phyloP scores from a whole-genome alignment of 2,113 vertebrate genomes.

The Parus major region DNA sequence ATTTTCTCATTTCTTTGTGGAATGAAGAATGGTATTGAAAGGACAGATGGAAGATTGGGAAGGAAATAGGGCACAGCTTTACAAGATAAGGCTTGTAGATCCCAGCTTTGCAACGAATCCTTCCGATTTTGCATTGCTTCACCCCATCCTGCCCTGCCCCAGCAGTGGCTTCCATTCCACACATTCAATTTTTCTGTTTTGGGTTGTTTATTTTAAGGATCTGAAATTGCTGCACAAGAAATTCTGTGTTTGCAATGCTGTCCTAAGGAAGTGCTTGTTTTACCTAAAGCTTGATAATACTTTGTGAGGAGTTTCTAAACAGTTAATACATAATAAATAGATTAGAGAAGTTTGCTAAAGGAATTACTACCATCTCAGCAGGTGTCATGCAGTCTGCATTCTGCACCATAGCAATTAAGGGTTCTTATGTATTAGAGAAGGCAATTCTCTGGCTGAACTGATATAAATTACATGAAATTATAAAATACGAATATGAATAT shows the following conservation, averaged over 20 bases:
- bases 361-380: not conserved
- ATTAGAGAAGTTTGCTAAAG: not conserved
- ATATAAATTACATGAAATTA: not conserved
- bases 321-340: not conserved
- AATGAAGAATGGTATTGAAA: not conserved
- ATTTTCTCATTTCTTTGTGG: not conserved
- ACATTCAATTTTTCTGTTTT: not conserved
- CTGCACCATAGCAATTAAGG: not conserved
- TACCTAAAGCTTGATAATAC: not conserved
- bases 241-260: not conserved
- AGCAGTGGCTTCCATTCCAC: not conserved
- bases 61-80: not conserved
- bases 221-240: not conserved
- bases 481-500: not conserved
- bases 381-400: not conserved
- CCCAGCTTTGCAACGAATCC: rapidly evolving
- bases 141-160: not conserved
- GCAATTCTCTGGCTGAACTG: not conserved
- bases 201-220: not conserved
- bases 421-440: not conserved
- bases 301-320: not conserved
- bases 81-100: not conserved
- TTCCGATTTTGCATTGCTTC: not conserved
- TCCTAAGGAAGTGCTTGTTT: not conserved
- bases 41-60: not conserved